Evolutionary conservation across 2,888 invertebrate genomes (phyloP), one percentile per base, ranked within the genome.

Genomic region (Dorcus hopei): DNA sequence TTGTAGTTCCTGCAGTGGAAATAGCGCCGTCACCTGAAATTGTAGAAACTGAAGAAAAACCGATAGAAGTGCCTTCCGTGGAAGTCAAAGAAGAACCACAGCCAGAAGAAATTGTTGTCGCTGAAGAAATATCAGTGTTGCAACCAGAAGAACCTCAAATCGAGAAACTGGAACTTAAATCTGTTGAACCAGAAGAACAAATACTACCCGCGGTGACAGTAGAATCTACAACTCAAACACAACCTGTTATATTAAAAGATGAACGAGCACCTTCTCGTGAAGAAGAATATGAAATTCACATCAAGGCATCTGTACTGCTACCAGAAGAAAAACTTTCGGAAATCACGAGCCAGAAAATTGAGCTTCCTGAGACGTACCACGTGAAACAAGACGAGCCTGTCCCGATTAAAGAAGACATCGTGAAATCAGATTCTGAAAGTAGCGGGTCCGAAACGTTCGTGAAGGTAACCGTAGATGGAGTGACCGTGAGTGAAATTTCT

Each of bases 211-310:
- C 38, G 11, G 52, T 43, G 19, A 54, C 49, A 8, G 39, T 52
- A 49, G 49, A 48, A 58, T 39, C 72, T 69, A 14, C 62, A 70
- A 50, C 71, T 73, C 60, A 71, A 65, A 66, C 58, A 14, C 42
- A 54, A 45, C 85, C 89, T 2, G 81, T 85, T 62, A 74, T 81
- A 11, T 77, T 80, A 8, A 61, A 63, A 55, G 65, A 65, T 38
- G 54, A 65, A 19, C 55, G 61, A 41, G 57, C 61, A 54, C 9
- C 54, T n/a, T 52, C 52, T 1, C 57, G 59, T 41, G 39, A 40
- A 48, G 61, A 61, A n/a, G 61, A 72, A 41, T 85, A 83, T 65
- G 86, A 86, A 79, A 80, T 86, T n/a, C 83, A 84, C 64, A 79
- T 86, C 33, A 77, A 83, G 67, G 83, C 86, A 41, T 81, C 82